Base-by-base conservation (phyloP, 2,888 invertebrate species). In the Rhingia campestris region DNA sequence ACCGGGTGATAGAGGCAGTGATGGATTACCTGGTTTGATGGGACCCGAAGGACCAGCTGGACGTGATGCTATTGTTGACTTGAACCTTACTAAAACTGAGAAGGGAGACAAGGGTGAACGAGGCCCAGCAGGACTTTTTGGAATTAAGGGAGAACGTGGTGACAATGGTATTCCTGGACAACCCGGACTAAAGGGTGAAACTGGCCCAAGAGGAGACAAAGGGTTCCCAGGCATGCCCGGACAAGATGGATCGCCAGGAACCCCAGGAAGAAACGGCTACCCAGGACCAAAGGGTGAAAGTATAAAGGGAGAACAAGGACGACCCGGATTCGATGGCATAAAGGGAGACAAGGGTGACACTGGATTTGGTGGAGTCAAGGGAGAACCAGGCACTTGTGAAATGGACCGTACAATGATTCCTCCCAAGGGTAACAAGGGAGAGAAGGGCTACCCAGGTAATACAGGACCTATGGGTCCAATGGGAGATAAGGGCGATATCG, bases 221-320 rank as follows among this genome's bases (percentile, higher is more conserved):
- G 97, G 97, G 63, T 92, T 92, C 53, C 88, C 92, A 41, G 98
- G 98, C 1, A 91, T 92, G 33, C 93, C 94, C 75, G 98, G 97
- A 64, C 92, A 93, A 39, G 93, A 96, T 88, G 97, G 97, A 30
- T 91, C 89, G 45, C 93, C 95, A 54, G 98, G 97, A 30, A 90
- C 89, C 7, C 91, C 93, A 51, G 94, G 94, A 39, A 91, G 91
- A 70, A 93, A 95, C 43, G 97, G 97, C 37, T 88, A 89, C 5
- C 93, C 94, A 81, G 97, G 97, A 30, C 64, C 92, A 64, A 94
- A 94, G 87, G 97, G 97, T 30, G 86, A 92, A 1, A 95, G 95
- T 80, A 90, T 96, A 12, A 96, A 95, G 90, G 97, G 97, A 87
- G 95, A 96, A 88, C 92, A 94, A 12, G 97, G 97, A 43, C 89